Base-by-base conservation (phyloP, 2,113 vertebrate genomes). In the Nycticryphes semicollaris region DNA sequence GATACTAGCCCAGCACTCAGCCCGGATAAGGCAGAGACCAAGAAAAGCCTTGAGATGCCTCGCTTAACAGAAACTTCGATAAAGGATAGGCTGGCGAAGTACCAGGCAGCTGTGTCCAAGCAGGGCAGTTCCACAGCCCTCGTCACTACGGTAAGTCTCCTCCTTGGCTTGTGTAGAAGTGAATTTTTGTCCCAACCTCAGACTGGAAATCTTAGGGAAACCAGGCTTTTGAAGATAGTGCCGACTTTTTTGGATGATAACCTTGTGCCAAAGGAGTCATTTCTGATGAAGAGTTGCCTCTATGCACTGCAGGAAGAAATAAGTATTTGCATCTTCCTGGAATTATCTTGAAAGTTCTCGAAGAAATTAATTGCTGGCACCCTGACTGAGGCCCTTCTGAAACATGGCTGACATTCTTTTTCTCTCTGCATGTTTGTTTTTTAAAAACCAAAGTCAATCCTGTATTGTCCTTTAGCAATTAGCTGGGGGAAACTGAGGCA, bases 71-170 rank as follows among this genome's bases (percentile, higher is more conserved):
- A 99, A 76, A 99, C 98, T 0, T 99, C 99, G 2, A 98, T 99
- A 66, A 98, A 99, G 92, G 99, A 99, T 91, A 97, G 99, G 89
- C 98, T 99, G 99, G 99, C 99, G 7, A 99, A 99, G 86, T 99
- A 99, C 86, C 99, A 99, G 96, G 99, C 99, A 25, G 99, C 99
- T 60, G 98, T 99, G 94, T 99, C 99, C 93, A 99, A 99, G 97
- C 98, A 98, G 94, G 98, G 96, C 74, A 95, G 73, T 4, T 83
- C 93, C 54, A 54, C 75, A 66, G 98, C 60, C 93, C 94, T 81
- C 28, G 7, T 6, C 4, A 25, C 88, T 10, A 41, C 4, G 79
- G 98, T 98, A 97, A 87, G 98, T 98, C 79, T 92, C 18, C 12
- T 14, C 20, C 90, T 41, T 28, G 41, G 4, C 31, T 73, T 31